Percentiles rank a stretch among this genome's conserved stretches.
These are phyloP conservation scores for Montifringilla adamsi DNA, from an alignment of 2,113 vertebrate genomes.

Conservation along the genomic window DNA sequence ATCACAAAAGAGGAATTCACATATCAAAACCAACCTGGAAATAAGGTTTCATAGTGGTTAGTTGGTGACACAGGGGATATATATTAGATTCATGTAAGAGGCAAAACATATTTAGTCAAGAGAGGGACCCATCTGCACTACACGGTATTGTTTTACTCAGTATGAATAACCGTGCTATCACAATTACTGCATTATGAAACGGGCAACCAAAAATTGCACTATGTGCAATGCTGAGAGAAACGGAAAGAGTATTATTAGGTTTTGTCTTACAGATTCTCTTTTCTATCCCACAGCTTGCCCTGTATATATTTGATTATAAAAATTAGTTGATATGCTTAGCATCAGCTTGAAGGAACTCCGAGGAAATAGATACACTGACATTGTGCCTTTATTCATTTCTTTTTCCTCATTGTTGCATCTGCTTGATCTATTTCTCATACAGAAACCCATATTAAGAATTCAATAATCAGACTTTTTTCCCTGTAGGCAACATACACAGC, in stretches of 20 bases:
- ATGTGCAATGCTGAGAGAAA: neutral
- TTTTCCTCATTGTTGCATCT: neutral
- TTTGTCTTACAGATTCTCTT: neutral
- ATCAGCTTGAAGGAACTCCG: neutral
- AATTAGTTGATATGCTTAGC: neutral
- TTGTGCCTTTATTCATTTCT: rapidly evolving
- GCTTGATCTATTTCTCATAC: neutral
- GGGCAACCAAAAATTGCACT: neutral
- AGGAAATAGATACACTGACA: neutral
- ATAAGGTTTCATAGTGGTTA: neutral
- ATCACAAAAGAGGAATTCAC: neutral
- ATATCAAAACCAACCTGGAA: neutral
- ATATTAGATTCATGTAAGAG: neutral
- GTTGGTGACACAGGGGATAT: neutral
- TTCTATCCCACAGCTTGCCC: neutral
- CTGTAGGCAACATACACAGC: neutral
- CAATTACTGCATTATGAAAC: neutral
- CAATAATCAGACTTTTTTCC: neutral
- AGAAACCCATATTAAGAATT: neutral
- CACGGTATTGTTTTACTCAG: neutral
- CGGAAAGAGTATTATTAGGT: neutral
- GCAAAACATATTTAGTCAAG: neutral
- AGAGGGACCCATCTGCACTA: neutral
- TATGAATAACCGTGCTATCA: neutral
- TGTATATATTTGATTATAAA: neutral